Evolutionary conservation across 1,140 invertebrate species (phyloP), one percentile per base, ranked within the genome.

Genomic region (Drosophila malerkotliana): DNA sequence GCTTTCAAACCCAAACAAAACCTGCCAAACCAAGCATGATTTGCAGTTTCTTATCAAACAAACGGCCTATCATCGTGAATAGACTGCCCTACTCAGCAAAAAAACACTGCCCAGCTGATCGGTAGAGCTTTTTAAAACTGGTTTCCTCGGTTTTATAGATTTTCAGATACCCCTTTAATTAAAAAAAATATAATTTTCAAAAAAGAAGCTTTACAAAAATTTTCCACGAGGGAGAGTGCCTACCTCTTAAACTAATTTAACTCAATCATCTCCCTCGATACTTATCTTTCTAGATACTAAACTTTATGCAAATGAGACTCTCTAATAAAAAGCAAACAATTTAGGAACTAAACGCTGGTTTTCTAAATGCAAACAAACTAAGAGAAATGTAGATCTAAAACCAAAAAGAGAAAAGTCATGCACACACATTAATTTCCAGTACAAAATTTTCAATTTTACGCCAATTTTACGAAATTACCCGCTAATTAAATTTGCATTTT

Each of bases 401-500:
- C 15, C 15, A 54, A 37, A 37, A 28, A 26, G 24, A 32, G 48
- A 39, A n/a, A 3, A 6, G 15, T 47, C 34, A 15, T 18, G 1
- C 6, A 28, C 26, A 28, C 1, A 6, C 26, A 47, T 63, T 63
- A 21, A 49, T 30, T 49, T 49, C 12, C 62, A 30, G 45, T 48
- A 61, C 15, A 30, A 37, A 64, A 37, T 64, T 64, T 64, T 61
- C 45, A 61, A 66, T 61, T 66, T 66, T 49, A 49, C 62, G 57
- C 56, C 45, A 61, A 28, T 61, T 66, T 66, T 39, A 21, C 56
- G 32, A 61, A 60, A 61, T 66, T 24, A 60, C 39, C 62, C 62
- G 45, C 62, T 61, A 66, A 66, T 66, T 66, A 66, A 66, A 66
- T 66, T 61, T 61, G 57, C 62, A 66, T 66, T 66, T 60, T 30